These are phyloP conservation scores for Acheta domesticus DNA, from an alignment of 2,888 invertebrate genomes.

Conservation along the genomic window DNA sequence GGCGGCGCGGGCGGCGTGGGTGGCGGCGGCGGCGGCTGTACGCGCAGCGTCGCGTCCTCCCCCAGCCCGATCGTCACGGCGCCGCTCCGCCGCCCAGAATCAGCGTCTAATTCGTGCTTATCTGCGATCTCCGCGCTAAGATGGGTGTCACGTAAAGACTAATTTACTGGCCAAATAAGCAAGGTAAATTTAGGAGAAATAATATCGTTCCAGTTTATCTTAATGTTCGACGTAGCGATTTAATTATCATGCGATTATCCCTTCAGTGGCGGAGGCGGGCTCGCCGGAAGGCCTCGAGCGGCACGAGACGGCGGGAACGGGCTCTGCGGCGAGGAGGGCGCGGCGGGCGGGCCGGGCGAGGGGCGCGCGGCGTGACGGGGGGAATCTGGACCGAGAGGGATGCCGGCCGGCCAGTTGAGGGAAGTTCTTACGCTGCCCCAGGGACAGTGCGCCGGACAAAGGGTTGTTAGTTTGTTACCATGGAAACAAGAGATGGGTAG, in stretches of 20 bases:
- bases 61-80: neutral
- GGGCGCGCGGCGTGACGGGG: neutral
- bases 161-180: slow-evolving; percentile 30
- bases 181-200: slow-evolving; percentile 33
- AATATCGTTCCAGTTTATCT: slow-evolving; percentile 31
- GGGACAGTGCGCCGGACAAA: slow-evolving; percentile 35
- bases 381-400: slow-evolving; percentile 30
- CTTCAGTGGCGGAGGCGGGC: slow-evolving; percentile 18
- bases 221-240: slow-evolving; percentile 36
- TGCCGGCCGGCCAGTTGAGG: slow-evolving; percentile 30
- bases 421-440: slow-evolving; percentile 35
- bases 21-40: neutral
- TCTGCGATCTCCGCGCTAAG: slow-evolving; percentile 28
- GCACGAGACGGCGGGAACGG: slow-evolving; percentile 24
- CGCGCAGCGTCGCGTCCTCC: neutral
- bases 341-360: neutral
- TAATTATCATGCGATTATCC: slow-evolving; percentile 37
- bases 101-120: slow-evolving; percentile 28
- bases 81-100: slow-evolving; percentile 23
- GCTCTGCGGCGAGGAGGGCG: neutral
- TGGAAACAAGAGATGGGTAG: slow-evolving; percentile 27
- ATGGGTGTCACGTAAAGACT: slow-evolving; percentile 28
- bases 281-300: slow-evolving; percentile 12
- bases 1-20: neutral
- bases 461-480: slow-evolving; percentile 35